Base-by-base conservation (phyloP, 2,888 invertebrate genomes). In the Pediacus dermestoides region DNA sequence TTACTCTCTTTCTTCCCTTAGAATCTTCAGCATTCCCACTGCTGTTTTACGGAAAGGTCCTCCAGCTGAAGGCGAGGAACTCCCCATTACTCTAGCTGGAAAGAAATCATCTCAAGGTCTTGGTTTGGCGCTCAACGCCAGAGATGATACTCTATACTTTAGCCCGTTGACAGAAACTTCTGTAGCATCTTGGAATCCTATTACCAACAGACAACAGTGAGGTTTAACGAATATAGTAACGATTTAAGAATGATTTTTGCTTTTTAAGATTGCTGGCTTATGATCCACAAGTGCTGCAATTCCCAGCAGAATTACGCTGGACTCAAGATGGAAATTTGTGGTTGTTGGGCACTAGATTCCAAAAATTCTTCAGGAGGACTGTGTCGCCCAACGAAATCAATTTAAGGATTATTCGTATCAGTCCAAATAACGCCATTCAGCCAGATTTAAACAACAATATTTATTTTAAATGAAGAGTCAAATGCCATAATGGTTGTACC, bases 21-120 rank as follows among this genome's bases (percentile, higher is more conserved):
- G 88, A 53, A 67, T 89, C 8, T 89, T 84, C 68, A 86, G 87
- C 43, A 78, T 90, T 2, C 78, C 85, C 1, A 85, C 87, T 0
- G 75, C 83, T 0, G 82, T 79, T 0, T 68, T 90, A 9, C 77
- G 80, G 1, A 76, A 82, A 1, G 88, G 88, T 1, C 88, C 88
- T 0, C 75, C 80, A 1, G 77, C 81, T 0, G 80, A 80, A 50
- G 81, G 80, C 21, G 77, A 82, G 27, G 80, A 81, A 46, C 64
- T 89, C 34, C 87, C 87, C 1, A 82, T 89, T 0, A 78, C 80
- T 44, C 70, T 88, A 28, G 85, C 88, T 8, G 89, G 89, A 0
- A 82, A 81, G 57, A 89, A 90, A 66, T 86, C 88, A 0, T 89
- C 89, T 0, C 88, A 88, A 64, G 88, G 89, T 2, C 74, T 89